phyloP scores from a whole-genome alignment of 1,140 invertebrate genomes.

The Lepidurus arcticus region DNA sequence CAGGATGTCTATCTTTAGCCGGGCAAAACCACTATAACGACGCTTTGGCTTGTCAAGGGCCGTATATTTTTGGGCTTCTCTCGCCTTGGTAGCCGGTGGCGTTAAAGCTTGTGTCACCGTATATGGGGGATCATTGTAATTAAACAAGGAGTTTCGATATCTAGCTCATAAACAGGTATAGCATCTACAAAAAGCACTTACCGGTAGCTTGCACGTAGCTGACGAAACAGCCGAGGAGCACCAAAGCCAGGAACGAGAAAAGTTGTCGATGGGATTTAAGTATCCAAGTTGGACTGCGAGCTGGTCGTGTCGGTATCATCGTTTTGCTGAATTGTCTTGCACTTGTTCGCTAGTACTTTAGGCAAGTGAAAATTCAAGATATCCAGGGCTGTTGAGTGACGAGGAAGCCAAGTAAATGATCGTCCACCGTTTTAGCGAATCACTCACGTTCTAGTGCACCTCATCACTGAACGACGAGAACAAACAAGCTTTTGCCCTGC shows the following conservation, averaged over 20 bases:
- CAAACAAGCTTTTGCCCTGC: neutral
- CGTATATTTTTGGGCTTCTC: neutral
- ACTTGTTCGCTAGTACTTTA: neutral
- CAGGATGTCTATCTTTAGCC: constrained; percentile 15
- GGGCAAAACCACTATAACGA: neutral
- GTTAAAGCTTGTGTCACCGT: neutral
- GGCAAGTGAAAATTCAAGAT: neutral
- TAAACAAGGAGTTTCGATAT: neutral
- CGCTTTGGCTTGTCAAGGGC: constrained; percentile 4
- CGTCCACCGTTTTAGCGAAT: neutral
- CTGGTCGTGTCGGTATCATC: constrained; percentile 19
- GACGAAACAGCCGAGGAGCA: neutral
- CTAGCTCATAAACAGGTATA: neutral
- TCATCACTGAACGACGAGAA: constrained; percentile 13
- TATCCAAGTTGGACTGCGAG: neutral
- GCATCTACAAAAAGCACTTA: neutral
- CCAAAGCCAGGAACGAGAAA: neutral
- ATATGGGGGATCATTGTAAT: neutral
- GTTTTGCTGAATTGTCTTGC: neutral
- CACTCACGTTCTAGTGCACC: constrained; percentile 17
- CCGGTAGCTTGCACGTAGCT: constrained; percentile 11
- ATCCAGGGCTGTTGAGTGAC: neutral
- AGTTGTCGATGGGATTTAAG: neutral
- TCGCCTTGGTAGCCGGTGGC: neutral
- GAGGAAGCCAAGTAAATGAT: neutral